A percentile compares a stretch with the other conserved stretches of the same genome.
Evolutionary conservation across 2,797 vertebrate genomes (phyloP).

Genomic region (Australoheros facetus): DNA sequence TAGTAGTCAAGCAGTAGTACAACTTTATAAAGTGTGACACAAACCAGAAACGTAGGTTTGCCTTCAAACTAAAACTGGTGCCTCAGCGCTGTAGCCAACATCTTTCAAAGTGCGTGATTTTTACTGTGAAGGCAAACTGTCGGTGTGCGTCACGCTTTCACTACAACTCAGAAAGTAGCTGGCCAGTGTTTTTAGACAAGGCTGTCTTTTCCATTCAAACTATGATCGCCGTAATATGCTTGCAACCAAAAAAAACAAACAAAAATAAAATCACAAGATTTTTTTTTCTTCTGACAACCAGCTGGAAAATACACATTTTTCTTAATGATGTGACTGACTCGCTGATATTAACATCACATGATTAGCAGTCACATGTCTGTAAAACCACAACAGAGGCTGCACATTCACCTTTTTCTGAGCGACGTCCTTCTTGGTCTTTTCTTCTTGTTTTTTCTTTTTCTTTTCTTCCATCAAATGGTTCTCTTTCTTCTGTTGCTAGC

Average conservation of each 20-base stretch:
- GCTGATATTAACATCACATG: background rate
- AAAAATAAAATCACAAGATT: too few species aligned
- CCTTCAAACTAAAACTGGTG: background rate
- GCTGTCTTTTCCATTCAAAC: background rate
- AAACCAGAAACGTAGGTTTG: background rate
- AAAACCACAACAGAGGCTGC: background rate
- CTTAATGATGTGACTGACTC: too few species aligned
- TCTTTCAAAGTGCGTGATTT: background rate
- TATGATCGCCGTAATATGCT: background rate
- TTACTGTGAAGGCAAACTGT: background rate
- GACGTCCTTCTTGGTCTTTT: conserved; percentile 97
- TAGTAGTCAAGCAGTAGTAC: background rate
- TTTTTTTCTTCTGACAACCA: background rate
- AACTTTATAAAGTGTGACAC: background rate
- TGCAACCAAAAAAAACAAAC: too few species aligned
- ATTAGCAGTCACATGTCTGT: background rate
- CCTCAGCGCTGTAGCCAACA: background rate
- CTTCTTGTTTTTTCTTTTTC: conserved; percentile 98
- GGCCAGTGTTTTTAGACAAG: background rate
- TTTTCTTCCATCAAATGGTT: conserved; percentile 99
- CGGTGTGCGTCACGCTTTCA: background rate
- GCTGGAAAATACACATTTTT: background rate
- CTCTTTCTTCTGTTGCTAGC: conserved; percentile 90
- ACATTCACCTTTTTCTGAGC: conserved; percentile 93
- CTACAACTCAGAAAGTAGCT: background rate